Percentiles rank a stretch among this genome's conserved stretches.
Conservation (phyloP, 2,888 invertebrate genomes). For the Lepidonotus clava region DNA sequence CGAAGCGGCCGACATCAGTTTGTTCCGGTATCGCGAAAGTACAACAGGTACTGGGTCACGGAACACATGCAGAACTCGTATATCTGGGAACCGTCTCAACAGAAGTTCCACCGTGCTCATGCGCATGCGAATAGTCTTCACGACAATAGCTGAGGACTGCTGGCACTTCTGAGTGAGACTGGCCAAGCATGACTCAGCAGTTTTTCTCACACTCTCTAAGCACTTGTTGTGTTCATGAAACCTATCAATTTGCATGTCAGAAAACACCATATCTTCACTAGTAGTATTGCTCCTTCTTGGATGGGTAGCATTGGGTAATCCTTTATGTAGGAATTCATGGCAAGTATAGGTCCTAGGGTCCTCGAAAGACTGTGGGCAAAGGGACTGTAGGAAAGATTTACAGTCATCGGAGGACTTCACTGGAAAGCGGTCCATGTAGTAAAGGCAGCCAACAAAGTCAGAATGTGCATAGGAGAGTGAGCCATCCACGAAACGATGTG, state of each 20-base stretch:
- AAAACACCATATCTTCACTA: not conserved
- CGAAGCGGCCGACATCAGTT: constrained; percentile 45
- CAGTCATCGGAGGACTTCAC: constrained; percentile 9
- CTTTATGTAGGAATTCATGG: constrained; percentile 31
- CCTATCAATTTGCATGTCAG: not conserved
- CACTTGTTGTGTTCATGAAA: constrained; percentile 15
- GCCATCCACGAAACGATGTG: constrained; percentile 57
- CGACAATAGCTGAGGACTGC: constrained; percentile 7
- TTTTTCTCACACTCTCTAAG: not conserved
- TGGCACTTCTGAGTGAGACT: constrained; percentile 24
- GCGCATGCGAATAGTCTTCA: constrained; percentile 56
- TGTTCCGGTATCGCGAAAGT: constrained; percentile 46
- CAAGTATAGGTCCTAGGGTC: constrained; percentile 30
- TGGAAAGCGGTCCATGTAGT: not conserved
- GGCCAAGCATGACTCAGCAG: constrained; percentile 1
- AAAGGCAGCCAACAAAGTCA: constrained; percentile 34
- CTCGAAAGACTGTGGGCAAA: constrained; percentile 48
- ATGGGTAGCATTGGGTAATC: not conserved
- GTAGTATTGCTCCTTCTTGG: not conserved
- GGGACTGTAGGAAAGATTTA: constrained; percentile 34
- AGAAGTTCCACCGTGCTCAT: constrained; percentile 54
- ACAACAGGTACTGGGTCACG: constrained; percentile 59
- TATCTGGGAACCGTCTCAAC: constrained; percentile 12
- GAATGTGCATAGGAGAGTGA: constrained; percentile 48
- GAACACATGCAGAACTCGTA: constrained; percentile 57